A percentile compares a stretch with the other conserved stretches of the same genome.
Conservation (phyloP, 2,113 vertebrate species). For the Equus przewalskii region DNA sequence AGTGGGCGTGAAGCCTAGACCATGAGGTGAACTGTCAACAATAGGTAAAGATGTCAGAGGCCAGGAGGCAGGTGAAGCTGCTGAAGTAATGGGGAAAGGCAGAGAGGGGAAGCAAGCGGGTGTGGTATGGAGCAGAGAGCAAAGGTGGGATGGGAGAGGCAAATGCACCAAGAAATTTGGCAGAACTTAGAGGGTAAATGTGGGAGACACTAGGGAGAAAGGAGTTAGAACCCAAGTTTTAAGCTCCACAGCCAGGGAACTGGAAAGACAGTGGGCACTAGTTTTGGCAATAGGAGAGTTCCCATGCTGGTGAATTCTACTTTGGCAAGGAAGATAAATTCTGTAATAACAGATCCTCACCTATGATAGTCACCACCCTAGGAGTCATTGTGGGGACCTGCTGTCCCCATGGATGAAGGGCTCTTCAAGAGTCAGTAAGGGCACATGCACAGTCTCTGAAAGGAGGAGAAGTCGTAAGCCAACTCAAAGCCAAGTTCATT, state of each 20-base stretch:
- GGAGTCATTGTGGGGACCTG: rapidly evolving
- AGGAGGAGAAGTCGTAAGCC: not conserved
- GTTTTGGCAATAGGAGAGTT: not conserved
- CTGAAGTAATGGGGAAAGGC: not conserved
- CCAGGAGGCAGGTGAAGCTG: not conserved
- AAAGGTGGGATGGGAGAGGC: not conserved
- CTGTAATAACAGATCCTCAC: not conserved
- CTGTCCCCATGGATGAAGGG: not conserved
- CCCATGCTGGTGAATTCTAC: not conserved
- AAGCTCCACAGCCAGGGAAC: not conserved
- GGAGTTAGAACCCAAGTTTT: not conserved
- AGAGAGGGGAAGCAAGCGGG: not conserved
- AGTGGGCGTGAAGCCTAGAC: rapidly evolving
- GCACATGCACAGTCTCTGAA: not conserved
- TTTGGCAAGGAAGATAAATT: not conserved
- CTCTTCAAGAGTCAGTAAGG: not conserved
- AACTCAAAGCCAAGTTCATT: not conserved
- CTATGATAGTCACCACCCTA: not conserved
- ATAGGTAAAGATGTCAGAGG: not conserved
- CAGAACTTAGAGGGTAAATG: no score
- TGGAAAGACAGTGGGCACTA: not conserved
- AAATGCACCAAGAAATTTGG: rapidly evolving
- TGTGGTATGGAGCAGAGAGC: not conserved
- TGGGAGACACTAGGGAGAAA: not conserved
- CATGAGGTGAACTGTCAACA: not conserved